Evolutionary conservation across 2,888 invertebrate genomes (phyloP), one percentile per base, ranked within the genome.

Genomic region (Nephrotoma flavescens): DNA sequence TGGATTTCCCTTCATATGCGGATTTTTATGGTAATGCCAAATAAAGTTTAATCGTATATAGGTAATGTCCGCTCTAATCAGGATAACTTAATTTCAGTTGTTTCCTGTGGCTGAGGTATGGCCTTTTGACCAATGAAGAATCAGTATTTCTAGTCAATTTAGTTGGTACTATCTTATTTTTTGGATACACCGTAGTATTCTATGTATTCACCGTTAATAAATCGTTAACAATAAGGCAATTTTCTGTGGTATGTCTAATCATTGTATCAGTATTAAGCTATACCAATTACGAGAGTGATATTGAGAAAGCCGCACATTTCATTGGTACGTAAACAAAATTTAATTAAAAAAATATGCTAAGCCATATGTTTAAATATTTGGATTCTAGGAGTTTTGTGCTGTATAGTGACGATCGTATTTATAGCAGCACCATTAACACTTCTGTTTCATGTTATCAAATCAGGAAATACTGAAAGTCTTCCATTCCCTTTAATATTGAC

Each of bases 401-500:
- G 95, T 90, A 90, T 93, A 7, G 91, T 96, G 86, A 96, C 96
- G 4, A 93, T 96, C 87, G 88, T 96, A 87, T 95, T 96, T 89
- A 95, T 96, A 89, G 95, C 95, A 45, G 94, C 96, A 12, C 96
- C 96, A 31, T 92, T 96, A 89, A 94, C 94, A 87, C 94, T 95
- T 89, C 90, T 96, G 89, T 92, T 95, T 41, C 94, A 96, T 91
- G 97, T 97, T 0, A 92, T 97, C 71, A 93, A 92, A 90, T 93
- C 94, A 6, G 95, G 94, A 90, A 96, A 93, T 90, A 94, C 96
- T 0, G 96, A 96, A 89, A 95, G 95, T 90, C 92, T 97, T 89
- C 97, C 97, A 44, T 96, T 96, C 90, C 95, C 96, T 6, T 93
- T 97, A 90, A 97, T 97, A 90, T 90, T 96, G 83, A 94, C 95